Conservation (phyloP, 2,888 invertebrate species). For the Anoplius nigerrimus region DNA sequence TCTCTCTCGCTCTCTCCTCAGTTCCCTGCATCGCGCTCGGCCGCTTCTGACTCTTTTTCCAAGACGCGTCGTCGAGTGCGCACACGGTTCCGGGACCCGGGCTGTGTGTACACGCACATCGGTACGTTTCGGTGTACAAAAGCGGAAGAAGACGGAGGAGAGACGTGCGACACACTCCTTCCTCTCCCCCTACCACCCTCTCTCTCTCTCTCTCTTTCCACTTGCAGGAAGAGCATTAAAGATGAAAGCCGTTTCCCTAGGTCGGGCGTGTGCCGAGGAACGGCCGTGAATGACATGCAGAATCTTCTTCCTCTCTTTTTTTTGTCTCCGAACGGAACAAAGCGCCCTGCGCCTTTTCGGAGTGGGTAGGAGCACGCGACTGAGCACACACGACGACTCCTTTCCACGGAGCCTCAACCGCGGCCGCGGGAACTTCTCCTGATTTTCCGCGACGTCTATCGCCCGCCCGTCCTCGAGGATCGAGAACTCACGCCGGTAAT, state of each 20-base stretch:
- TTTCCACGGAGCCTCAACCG: too few species aligned
- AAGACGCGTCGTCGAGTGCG: not conserved
- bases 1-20: too few species aligned
- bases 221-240: conserved; percentile 18
- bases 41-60: too few species aligned
- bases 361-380: too few species aligned
- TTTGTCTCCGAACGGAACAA: not conserved
- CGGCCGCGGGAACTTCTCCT: too few species aligned
- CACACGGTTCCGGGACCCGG: not conserved
- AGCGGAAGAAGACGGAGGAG: conserved; percentile 2
- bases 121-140: conserved; percentile 7
- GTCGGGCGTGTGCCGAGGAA: conserved; percentile 23
- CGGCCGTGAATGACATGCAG: conserved; percentile 14
- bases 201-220: too few species aligned
- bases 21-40: too few species aligned
- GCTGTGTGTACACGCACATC: not conserved
- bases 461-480: too few species aligned
- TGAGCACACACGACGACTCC: too few species aligned
- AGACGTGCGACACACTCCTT: not conserved
- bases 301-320: conserved; percentile 2
- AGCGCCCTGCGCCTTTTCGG: too few species aligned
- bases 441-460: too few species aligned
- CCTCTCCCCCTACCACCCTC: not conserved
- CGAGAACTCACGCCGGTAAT: not conserved
- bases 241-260: conserved; percentile 44